A percentile compares a stretch with the other conserved stretches of the same genome.
Evolutionary conservation across 2,113 vertebrate species (phyloP).

Genomic region (Erythrocercus mccallii): DNA sequence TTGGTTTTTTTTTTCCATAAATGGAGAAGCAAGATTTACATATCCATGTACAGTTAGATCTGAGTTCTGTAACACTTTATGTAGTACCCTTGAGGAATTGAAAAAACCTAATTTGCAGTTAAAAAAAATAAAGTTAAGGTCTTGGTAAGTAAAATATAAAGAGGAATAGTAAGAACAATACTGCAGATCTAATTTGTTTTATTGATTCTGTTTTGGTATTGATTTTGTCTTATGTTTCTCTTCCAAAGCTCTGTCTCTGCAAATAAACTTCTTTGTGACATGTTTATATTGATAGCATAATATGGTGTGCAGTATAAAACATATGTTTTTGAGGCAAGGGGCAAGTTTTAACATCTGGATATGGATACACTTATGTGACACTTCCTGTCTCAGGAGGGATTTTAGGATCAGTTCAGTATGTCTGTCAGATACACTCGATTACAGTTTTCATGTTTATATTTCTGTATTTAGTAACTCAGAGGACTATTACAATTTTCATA

Average conservation of each 20-base stretch:
- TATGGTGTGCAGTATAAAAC: not conserved
- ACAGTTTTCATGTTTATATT: not conserved
- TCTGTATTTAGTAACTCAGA: not conserved
- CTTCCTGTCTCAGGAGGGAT: not conserved
- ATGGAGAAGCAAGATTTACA: not conserved
- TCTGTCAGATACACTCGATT: not conserved
- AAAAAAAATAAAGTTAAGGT: not conserved
- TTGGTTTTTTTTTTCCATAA: not conserved
- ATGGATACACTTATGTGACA: not conserved
- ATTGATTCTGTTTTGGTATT: slow-evolving; percentile 11
- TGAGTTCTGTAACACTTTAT: not conserved
- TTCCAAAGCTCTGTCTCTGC: not conserved
- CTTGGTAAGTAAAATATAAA: not conserved
- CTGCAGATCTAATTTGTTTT: not conserved
- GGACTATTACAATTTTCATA: not conserved
- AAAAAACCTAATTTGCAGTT: not conserved
- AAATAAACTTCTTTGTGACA: not conserved
- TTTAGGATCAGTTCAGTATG: not conserved
- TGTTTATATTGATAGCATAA: not conserved
- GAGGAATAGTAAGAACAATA: not conserved
- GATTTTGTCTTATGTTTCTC: slow-evolving; percentile 14
- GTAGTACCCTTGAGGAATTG: not conserved
- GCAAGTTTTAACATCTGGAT: not conserved
- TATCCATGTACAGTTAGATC: not conserved
- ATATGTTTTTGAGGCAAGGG: not conserved